Base-by-base conservation (phyloP, 2,888 invertebrate genomes). In the Tanytarsus gracilentus region DNA sequence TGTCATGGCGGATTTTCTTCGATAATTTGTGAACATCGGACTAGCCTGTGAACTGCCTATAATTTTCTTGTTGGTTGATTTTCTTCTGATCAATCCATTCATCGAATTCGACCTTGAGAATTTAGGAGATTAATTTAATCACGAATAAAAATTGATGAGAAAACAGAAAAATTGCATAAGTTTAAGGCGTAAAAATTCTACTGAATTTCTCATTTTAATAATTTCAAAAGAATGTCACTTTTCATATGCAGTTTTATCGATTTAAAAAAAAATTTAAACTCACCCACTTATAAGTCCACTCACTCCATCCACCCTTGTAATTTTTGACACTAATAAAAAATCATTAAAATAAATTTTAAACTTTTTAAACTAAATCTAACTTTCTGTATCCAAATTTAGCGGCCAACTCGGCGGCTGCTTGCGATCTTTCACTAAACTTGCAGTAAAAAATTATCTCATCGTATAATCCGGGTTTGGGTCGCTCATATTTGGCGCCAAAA, bases 371-470 rank as follows among this genome's bases (percentile, higher is more conserved):
- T n/a, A 64, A 52, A 62, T 61, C 50, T 65, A 66, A 74, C 73
- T 71, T 71, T 14, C 63, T 62, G 53, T 67, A 73, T 39, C 74
- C 74, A 30, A 68, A 23, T 0, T 64, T 62, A 60, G 63, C 62
- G 2, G 72, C 80, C 66, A 77, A 73, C 65, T 79, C 76, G 63
- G 83, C 77, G 8, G 86, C 86, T 68, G 75, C 79, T 11, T 75
- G 77, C 62, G 86, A 85, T 65, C 87, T 77, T 64, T 77, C 83
- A 5, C 87, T 87, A 62, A 81, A 77, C 71, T 78, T 81, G 67
- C 87, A 88, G 53, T 82, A 82, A 65, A 87, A 80, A 65, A 87
- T 83, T 2, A 87, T 73, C 65, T 78, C 77, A 1, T 79, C 75
- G 53, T 81, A 74, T 61, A 75, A 70, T 1, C 69, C 63, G 1